A percentile compares a stretch with the other conserved stretches of the same genome.
Evolutionary conservation across 2,113 vertebrate genomes (phyloP).

Genomic region (Empidonax alnorum): DNA sequence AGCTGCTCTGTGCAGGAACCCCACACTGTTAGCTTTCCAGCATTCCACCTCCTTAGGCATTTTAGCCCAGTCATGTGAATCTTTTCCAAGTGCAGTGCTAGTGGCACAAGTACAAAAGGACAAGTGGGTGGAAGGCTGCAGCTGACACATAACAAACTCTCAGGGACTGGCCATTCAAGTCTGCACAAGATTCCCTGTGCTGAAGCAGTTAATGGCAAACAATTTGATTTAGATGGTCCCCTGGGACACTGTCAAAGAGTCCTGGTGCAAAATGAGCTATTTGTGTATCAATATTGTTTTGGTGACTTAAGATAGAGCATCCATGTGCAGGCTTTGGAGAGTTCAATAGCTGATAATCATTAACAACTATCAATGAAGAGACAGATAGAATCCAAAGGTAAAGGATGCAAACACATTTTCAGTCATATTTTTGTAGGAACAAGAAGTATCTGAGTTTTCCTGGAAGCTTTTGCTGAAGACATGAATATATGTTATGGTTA

Average conservation of each 20-base stretch:
- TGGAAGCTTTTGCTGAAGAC: not conserved
- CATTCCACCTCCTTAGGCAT: not conserved
- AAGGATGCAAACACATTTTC: not conserved
- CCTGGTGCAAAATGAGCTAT: not conserved
- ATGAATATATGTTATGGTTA: not conserved
- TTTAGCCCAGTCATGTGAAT: not conserved
- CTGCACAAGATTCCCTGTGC: not conserved
- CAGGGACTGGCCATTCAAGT: not conserved
- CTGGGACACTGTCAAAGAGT: not conserved
- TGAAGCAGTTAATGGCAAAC: not conserved
- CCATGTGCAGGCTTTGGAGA: not conserved
- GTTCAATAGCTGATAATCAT: not conserved
- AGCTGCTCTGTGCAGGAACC: not conserved
- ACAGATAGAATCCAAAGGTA: not conserved
- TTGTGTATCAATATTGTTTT: rapidly evolving
- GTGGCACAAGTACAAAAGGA: not conserved
- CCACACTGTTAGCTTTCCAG: rapidly evolving
- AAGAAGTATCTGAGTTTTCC: not conserved
- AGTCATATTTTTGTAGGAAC: not conserved
- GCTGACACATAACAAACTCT: not conserved
- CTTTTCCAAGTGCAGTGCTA: not conserved
- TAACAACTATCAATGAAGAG: not conserved
- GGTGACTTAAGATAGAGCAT: not conserved
- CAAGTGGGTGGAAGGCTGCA: not conserved
- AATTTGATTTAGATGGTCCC: not conserved